Evolutionary conservation across 2,113 vertebrate genomes (phyloP), one percentile per base, ranked within the genome.

Genomic region (Erpornis zantholeuca): DNA sequence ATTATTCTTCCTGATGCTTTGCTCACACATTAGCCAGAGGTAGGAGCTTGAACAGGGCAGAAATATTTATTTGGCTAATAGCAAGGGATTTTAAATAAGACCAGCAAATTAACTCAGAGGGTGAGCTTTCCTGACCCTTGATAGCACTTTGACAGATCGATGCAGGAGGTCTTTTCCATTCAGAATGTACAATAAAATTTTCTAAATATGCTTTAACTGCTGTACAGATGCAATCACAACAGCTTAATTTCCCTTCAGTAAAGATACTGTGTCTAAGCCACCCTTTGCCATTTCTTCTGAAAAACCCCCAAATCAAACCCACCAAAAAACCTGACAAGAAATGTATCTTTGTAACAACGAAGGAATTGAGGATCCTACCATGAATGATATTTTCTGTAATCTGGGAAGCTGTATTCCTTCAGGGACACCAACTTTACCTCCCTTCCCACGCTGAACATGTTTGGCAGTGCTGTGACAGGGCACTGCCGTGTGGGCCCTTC

Each of bases 11-110:
- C 35, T 57, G 53, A 19, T 81, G n/a, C 57, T 88, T 68, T 81
- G 65, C 61, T 91, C 61, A 54, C 57, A n/a, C 36, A 61, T 68
- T 24, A 42, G 16, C 47, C 47, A 82, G 70, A 71, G 5, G 44
- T 2, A 52, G 16, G 23, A 50, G 29, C 40, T 42, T 66, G 60
- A 42, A 45, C 8, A 49, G 11, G 81, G 50, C 20, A 90, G 36
- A 92, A 89, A 63, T 50, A 95, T 61, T 82, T 90, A 78, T 89
- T 82, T 45, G 8, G 52, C 56, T 66, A 88, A 88, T 59, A 90
- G 25, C 59, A 84, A 91, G 17, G n/a, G 9, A 36, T 92, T 92
- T 96, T 68, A 88, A 93, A 56, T 65, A 65, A 81, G 60, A 52
- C 5, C 50, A 65, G 38, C 31, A 81, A 80, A 92, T 82, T 69